Evolutionary conservation across 2,888 invertebrate species (phyloP), one percentile per base, ranked within the genome.

Genomic region (Cheilosia vernalis): DNA sequence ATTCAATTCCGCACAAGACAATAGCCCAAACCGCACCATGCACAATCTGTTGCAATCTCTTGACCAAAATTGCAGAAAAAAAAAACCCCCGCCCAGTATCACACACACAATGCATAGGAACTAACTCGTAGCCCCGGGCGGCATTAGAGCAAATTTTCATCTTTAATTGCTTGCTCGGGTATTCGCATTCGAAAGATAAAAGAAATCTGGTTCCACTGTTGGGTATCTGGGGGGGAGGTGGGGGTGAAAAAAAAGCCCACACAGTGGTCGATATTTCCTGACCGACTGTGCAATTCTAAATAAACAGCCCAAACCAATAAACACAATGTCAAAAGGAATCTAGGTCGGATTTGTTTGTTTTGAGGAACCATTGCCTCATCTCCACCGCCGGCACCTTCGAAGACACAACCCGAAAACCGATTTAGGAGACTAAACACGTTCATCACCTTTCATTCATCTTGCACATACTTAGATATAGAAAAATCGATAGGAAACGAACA

Each of bases 301-400:
- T 69, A 73, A 83, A 83, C 73, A 83, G 44, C 55, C 55, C 24
- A 63, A 78, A 82, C 53, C 83, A 79, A 83, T 74, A 83, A 73
- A 83, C 56, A 83, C 49, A 70, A 72, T 47, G 49, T 58, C 64
- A 30, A 44, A 51, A 64, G 49, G 44, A 73, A 83, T 83, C 63
- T 83, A 44, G 83, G 83, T 83, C 83, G 79, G 21, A 58, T 64
- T 63, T 79, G 73, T 79, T 83, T 79, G 83, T 37, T 78, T 79
- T 73, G 42, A 15, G 13, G 55, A 58, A 58, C 56, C 67, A 73
- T 30, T 30, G 30, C 30, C 30, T 30, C 30, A 30, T 2, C 30
- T 63, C 37, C 53, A 21, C 33, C 53, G 19, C 30, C 51, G n/a
- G n/a, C n/a, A n/a, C 17, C 24, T 2, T 24, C 30, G 19, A n/a